Evolutionary conservation across 2,797 vertebrate genomes (phyloP).

Genomic region (Chiroxiphia lanceolata): DNA sequence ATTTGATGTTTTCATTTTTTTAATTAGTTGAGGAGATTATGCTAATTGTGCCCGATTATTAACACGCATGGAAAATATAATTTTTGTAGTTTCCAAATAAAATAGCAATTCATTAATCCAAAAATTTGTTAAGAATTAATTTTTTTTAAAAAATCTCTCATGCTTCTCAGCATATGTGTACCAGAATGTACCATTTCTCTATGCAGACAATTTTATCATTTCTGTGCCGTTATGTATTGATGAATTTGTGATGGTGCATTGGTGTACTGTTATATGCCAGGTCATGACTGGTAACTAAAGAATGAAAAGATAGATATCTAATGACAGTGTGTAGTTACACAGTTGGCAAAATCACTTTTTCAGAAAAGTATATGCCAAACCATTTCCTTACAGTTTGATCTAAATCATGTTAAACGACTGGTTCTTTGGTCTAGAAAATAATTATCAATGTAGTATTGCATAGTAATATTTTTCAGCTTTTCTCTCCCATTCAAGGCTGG

Average conservation of each 20-base stretch:
- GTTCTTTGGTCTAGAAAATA: neutral
- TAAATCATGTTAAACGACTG: neutral
- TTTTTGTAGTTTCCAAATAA: neutral
- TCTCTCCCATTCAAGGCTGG: neutral
- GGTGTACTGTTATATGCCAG: neutral
- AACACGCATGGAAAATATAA: neutral
- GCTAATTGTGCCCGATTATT: neutral
- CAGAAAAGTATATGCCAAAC: neutral
- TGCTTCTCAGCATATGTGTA: neutral
- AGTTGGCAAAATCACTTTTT: neutral
- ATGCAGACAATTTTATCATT: neutral
- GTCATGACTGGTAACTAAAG: neutral
- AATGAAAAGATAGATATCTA: neutral
- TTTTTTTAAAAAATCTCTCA: neutral
- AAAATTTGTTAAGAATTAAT: neutral
- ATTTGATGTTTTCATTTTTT: neutral
- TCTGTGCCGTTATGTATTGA: rapidly evolving
- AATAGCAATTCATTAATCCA: neutral
- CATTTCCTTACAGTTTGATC: neutral
- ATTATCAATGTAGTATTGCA: neutral
- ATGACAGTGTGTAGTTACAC: neutral
- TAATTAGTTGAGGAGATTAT: neutral
- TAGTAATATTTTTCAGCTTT: neutral
- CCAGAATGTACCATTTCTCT: neutral
- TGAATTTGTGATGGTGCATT: neutral